A percentile compares a stretch with the other conserved stretches of the same genome.
Evolutionary conservation across 1,140 invertebrate genomes (phyloP).

Genomic region (Eupeodes corollae): DNA sequence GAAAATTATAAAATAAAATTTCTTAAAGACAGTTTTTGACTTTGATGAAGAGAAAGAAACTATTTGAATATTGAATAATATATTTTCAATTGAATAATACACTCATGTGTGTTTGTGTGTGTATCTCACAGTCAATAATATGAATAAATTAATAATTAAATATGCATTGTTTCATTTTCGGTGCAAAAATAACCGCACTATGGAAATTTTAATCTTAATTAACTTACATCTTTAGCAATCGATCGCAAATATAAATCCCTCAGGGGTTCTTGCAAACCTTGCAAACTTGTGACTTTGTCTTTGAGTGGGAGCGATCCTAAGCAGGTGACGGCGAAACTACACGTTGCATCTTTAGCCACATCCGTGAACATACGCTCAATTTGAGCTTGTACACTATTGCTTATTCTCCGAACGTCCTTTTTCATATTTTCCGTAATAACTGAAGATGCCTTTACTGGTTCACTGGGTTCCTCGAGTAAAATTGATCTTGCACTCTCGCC

Average conservation of each 20-base stretch:
- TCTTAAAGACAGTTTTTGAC: too few species aligned
- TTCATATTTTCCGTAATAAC: conserved; percentile 18
- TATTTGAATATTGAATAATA: too few species aligned
- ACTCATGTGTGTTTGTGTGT: too few species aligned
- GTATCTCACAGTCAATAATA: too few species aligned
- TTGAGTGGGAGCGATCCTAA: conserved; percentile 66
- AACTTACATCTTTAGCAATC: conserved; percentile 22
- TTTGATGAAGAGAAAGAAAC: too few species aligned
- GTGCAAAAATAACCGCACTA: not conserved
- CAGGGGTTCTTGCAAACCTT: conserved; percentile 69
- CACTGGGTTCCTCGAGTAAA: conserved; percentile 16
- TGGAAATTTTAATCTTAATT: too few species aligned
- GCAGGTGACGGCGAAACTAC: conserved; percentile 62
- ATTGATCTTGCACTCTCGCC: conserved; percentile 26
- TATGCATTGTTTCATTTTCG: not conserved
- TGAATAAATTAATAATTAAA: too few species aligned
- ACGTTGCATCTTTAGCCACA: conserved; percentile 55
- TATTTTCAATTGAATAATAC: too few species aligned
- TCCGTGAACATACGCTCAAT: conserved; percentile 79
- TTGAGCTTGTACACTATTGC: conserved; percentile 68
- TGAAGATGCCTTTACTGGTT: not conserved
- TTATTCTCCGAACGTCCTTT: conserved; percentile 37
- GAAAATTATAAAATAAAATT: too few species aligned
- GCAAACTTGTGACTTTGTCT: conserved; percentile 67
- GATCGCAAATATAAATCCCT: conserved; percentile 59